Conservation (phyloP, 2,113 vertebrate species). For the Sminthopsis crassicaudata region DNA sequence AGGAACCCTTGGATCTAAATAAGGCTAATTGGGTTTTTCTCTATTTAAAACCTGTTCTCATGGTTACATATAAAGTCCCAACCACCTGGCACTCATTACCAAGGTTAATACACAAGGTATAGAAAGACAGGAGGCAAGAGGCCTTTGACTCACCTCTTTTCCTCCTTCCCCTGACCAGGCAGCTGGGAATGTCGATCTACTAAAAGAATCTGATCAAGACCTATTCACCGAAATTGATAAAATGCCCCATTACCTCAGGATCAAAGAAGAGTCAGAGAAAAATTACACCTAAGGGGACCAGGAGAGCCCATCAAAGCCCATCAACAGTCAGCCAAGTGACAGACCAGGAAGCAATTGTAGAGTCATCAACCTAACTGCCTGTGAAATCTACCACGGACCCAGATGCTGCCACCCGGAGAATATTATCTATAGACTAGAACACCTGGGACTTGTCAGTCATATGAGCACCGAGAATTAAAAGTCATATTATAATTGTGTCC, state of each 20-base stretch:
- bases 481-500: constrained; percentile 68
- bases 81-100: constrained; percentile 67
- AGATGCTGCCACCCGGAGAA: constrained; percentile 62
- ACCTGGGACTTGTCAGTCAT: constrained; percentile 75
- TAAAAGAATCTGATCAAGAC: constrained; percentile 68
- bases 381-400: constrained; percentile 71
- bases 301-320: constrained; percentile 62
- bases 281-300: constrained; percentile 68
- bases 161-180: constrained; percentile 36
- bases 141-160: constrained; percentile 42
- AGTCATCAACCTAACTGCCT: constrained; percentile 76
- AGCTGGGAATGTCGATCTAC: constrained; percentile 62
- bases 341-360: constrained; percentile 72
- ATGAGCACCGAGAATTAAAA: constrained; percentile 69
- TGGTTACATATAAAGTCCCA: neutral
- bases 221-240: constrained; percentile 76
- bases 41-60: constrained; percentile 33
- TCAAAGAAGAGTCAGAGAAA: constrained; percentile 78
- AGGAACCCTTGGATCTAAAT: neutral
- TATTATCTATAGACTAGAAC: constrained; percentile 48
- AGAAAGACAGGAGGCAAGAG: neutral
- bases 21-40: constrained; percentile 32
- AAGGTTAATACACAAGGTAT: constrained; percentile 53
- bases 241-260: constrained; percentile 77
- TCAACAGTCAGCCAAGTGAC: constrained; percentile 69